phyloP scores from a whole-genome alignment of 2,113 vertebrate genomes.

The Eonycteris spelaea region DNA sequence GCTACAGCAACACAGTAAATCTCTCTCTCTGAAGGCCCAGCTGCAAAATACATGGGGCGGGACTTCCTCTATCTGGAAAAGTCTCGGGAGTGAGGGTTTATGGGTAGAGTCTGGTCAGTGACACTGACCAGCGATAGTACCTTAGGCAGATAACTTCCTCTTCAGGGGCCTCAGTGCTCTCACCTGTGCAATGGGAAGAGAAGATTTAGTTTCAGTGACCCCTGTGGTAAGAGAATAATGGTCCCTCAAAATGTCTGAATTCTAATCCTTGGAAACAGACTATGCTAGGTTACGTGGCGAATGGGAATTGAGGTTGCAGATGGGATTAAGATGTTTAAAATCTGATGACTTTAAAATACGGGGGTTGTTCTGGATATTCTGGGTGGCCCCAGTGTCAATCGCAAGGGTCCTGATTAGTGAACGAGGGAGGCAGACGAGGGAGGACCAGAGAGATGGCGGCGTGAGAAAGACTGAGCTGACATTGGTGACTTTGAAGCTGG shows the following conservation, averaged over 20 bases:
- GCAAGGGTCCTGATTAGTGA: background rate
- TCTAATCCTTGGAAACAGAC: background rate
- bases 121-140: rapidly evolving
- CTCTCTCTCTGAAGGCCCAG: background rate
- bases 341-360: background rate
- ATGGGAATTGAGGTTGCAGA: background rate
- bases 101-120: background rate
- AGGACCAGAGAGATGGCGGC: background rate
- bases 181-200: background rate
- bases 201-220: background rate
- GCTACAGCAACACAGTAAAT: rapidly evolving
- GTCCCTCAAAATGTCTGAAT: too few species aligned
- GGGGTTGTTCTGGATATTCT: background rate
- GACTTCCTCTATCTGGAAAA: background rate
- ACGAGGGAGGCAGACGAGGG: background rate
- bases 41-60: rapidly evolving
- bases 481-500: background rate
- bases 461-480: background rate
- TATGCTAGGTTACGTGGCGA: background rate
- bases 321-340: background rate
- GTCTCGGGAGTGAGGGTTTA: background rate
- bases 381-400: background rate
- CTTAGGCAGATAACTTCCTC: background rate
- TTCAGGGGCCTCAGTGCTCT: background rate
- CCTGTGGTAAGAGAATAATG: background rate